A percentile compares a stretch with the other conserved stretches of the same genome.
These are phyloP conservation scores for Melitaea cinxia DNA, from an alignment of 1,140 invertebrate species.

Conservation along the genomic window DNA sequence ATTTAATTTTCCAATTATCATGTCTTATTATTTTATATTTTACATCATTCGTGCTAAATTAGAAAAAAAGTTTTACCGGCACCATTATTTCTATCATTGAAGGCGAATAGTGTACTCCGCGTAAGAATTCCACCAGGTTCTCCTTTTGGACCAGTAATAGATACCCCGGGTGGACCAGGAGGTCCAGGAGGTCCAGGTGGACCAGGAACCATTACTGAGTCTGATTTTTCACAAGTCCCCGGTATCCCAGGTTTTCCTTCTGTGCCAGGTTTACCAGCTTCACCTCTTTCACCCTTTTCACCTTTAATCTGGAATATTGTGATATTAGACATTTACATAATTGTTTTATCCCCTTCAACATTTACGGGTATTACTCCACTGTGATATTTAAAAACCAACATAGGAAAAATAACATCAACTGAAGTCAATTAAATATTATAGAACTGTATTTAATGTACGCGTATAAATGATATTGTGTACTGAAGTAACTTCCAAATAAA, in stretches of 20 bases:
- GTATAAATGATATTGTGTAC: too few species aligned
- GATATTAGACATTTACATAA: neutral
- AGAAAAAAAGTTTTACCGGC: constrained; percentile 29
- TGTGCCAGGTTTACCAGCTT: constrained; percentile 44
- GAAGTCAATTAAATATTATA: too few species aligned
- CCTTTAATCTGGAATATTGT: constrained; percentile 51
- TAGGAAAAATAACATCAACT: too few species aligned
- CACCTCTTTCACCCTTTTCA: constrained; percentile 57
- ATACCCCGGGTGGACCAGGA: constrained; percentile 54
- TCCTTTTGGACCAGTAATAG: constrained; percentile 59
- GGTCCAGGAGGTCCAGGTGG: constrained; percentile 53
- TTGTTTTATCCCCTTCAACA: too few species aligned
- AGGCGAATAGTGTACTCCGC: constrained; percentile 27
- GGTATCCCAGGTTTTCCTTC: constrained; percentile 46
- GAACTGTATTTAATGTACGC: too few species aligned
- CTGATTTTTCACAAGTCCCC: constrained; percentile 38
- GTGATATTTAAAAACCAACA: too few species aligned
- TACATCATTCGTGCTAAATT: too few species aligned
- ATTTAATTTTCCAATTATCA: neutral
- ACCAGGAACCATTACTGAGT: constrained; percentile 33
- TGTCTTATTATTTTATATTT: neutral
- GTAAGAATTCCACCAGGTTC: constrained; percentile 50
- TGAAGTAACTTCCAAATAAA: too few species aligned
- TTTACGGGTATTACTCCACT: too few species aligned
- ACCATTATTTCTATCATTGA: constrained; percentile 25